Conservation (phyloP, 92 coral and sea anemone species). For the Umimayanthus kanabou region DNA sequence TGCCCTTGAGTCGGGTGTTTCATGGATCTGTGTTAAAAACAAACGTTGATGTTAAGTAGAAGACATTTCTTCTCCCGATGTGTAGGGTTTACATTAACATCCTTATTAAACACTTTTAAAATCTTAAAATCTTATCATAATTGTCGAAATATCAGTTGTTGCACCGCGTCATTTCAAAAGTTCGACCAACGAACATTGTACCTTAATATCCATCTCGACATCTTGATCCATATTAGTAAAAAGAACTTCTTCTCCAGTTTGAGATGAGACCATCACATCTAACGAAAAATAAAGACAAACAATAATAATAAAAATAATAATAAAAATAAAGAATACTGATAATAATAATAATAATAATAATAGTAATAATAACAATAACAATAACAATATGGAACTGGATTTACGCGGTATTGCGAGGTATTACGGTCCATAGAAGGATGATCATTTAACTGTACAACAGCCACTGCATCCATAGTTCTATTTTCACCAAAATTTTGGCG, state of each 20-base stretch:
- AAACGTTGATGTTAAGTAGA: background rate
- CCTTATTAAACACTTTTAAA: no score
- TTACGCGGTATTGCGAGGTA: no score
- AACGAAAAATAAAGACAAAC: background rate
- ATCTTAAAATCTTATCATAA: no score
- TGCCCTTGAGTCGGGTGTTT: constrained; percentile 59
- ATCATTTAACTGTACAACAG: no score
- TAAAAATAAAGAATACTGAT: background rate
- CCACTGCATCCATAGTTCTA: no score
- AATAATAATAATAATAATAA: no score
- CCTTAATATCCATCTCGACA: constrained; percentile 60
- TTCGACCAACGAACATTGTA: background rate
- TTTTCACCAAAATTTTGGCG: no score
- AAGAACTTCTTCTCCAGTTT: constrained; percentile 89
- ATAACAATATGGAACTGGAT: no score
- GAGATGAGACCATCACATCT: constrained; percentile 65
- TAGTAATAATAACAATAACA: background rate
- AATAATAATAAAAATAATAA: background rate
- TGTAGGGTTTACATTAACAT: background rate
- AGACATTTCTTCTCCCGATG: background rate
- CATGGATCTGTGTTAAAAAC: constrained; percentile 62
- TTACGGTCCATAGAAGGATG: no score
- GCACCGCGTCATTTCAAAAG: background rate
- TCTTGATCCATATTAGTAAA: constrained; percentile 93
- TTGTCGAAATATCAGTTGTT: no score